Conservation (phyloP, 1,140 invertebrate species). For the Phenacoccus solenopsis region DNA sequence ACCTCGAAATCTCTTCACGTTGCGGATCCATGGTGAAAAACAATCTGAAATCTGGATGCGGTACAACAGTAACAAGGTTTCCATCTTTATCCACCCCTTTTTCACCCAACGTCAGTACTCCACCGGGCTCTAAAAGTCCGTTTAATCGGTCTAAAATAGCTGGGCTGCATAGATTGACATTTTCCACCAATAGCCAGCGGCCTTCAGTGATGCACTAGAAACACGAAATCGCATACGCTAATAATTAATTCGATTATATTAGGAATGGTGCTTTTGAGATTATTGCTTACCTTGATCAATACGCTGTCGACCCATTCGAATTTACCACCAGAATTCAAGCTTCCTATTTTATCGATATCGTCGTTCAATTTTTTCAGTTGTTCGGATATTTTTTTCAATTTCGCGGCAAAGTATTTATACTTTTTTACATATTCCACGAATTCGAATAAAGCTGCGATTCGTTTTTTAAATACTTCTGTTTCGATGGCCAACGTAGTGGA, state of each 20-base stretch:
- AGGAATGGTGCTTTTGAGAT: too few relatives aligned
- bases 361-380: not conserved
- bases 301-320: constrained; percentile 98
- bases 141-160: constrained; percentile 95
- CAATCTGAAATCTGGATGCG: constrained; percentile 83
- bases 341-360: constrained; percentile 14
- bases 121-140: constrained; percentile 84
- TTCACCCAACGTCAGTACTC: constrained; percentile 81
- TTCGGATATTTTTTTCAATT: not conserved
- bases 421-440: not conserved
- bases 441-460: constrained; percentile 8
- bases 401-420: not conserved
- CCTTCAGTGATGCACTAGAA: constrained; percentile 61
- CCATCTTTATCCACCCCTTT: constrained; percentile 62
- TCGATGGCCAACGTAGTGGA: constrained; percentile 20
- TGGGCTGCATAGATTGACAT: constrained; percentile 92
- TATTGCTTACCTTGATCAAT: constrained; percentile 57
- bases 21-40: constrained; percentile 91
- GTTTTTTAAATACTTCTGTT: constrained; percentile 19
- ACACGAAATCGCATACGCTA: constrained; percentile 26
- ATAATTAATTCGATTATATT: too few relatives aligned
- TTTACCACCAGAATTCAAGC: constrained; percentile 44
- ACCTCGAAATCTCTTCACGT: constrained; percentile 86
- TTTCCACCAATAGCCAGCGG: constrained; percentile 86
- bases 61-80: constrained; percentile 57